These are phyloP conservation scores for Mormyrops boulengeri DNA, from an alignment of 2,797 vertebrate species.

Conservation along the genomic window DNA sequence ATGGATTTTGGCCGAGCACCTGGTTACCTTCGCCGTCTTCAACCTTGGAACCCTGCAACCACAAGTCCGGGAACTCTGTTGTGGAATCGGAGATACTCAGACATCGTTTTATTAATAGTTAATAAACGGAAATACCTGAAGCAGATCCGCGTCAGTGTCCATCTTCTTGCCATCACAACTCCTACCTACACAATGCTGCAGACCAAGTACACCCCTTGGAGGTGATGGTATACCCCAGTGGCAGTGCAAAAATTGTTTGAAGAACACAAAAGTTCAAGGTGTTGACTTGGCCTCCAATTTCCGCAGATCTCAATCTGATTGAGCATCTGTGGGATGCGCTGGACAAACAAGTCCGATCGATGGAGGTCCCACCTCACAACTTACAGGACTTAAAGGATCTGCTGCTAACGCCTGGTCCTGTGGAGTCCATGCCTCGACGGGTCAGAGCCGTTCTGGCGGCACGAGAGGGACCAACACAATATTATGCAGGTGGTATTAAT, in stretches of 20 bases:
- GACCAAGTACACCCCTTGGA: neutral
- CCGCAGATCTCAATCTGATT: neutral
- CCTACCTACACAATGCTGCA: neutral
- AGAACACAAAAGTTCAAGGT: neutral
- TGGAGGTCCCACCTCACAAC: neutral
- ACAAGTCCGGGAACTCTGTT: too few relatives aligned
- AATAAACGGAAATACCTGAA: too few relatives aligned
- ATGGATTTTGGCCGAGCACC: too few relatives aligned
- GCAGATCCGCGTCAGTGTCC: too few relatives aligned
- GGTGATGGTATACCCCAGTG: neutral
- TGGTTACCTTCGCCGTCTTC: too few relatives aligned
- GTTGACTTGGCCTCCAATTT: neutral
- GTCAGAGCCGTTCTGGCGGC: neutral
- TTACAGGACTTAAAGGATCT: neutral
- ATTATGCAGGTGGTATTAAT: neutral
- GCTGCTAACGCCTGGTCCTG: neutral
- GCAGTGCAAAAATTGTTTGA: neutral
- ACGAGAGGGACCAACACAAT: neutral
- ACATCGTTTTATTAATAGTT: too few relatives aligned
- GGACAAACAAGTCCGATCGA: neutral
- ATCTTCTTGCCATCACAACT: too few relatives aligned
- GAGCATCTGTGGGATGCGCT: neutral
- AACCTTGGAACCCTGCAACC: too few relatives aligned
- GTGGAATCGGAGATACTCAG: too few relatives aligned
- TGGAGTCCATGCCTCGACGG: neutral